Conservation (phyloP, 92 coral and sea anemone genomes). For the Palythoa grandis region DNA sequence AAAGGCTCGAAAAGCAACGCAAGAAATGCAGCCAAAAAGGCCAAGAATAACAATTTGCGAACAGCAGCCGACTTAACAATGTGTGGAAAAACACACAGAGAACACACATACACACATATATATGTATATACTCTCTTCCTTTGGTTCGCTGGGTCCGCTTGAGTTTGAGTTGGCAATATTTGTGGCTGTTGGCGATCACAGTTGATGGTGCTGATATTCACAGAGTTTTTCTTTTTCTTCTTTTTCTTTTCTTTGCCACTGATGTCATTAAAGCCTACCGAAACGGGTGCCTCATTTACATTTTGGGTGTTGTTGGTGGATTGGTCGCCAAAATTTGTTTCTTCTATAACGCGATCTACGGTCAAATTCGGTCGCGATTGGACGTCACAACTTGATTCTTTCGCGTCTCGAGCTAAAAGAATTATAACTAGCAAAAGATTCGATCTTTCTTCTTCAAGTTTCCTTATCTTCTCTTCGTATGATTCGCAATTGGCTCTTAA, state of each 20-base stretch:
- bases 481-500: slow-evolving; percentile 18
- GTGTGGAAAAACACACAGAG: too few relatives aligned
- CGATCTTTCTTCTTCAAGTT: slow-evolving; percentile 33
- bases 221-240: slow-evolving; percentile 32
- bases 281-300: slow-evolving; percentile 9
- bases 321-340: slow-evolving; percentile 10
- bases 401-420: slow-evolving; percentile 19
- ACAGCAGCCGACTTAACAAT: too few relatives aligned
- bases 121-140: too few relatives aligned
- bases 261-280: slow-evolving; percentile 10
- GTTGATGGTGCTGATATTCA: slow-evolving; percentile 18
- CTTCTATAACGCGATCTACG: slow-evolving; percentile 21
- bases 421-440: slow-evolving; percentile 7
- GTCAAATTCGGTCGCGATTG: neutral
- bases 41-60: too few relatives aligned
- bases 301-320: slow-evolving; percentile 10
- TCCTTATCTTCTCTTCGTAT: slow-evolving; percentile 24
- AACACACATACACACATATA: too few relatives aligned
- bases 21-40: too few relatives aligned
- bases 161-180: slow-evolving; percentile 9
- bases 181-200: slow-evolving; percentile 14
- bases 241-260: slow-evolving; percentile 26
- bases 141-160: slow-evolving; percentile 12
- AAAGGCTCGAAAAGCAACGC: too few relatives aligned
- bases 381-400: slow-evolving; percentile 4